phyloP scores from a whole-genome alignment of 2,888 invertebrate genomes.

The Cinara cedri region DNA sequence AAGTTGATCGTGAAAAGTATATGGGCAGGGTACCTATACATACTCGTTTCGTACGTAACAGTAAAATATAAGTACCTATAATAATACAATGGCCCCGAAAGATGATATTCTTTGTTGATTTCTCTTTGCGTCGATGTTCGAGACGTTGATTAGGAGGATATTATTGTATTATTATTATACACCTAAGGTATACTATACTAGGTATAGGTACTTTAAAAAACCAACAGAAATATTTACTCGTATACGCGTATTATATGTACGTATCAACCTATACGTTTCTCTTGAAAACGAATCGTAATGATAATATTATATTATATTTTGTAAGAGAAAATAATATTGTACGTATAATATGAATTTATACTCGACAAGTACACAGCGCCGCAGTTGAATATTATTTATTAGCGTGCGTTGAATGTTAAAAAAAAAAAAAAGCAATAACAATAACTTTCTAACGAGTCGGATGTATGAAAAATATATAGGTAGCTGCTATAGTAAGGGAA shows the following conservation, averaged over 20 bases:
- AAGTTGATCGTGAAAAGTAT: constrained; percentile 22
- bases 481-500: too few relatives aligned
- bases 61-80: background rate
- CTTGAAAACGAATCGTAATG: constrained; percentile 34
- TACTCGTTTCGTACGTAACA: constrained; percentile 16
- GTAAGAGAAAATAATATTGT: constrained; percentile 22
- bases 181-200: too few relatives aligned
- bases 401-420: constrained; percentile 18
- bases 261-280: constrained; percentile 41
- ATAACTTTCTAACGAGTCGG: constrained; percentile 38
- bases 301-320: constrained; percentile 1
- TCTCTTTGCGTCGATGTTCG: constrained; percentile 25
- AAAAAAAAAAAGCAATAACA: too few relatives aligned
- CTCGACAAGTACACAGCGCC: too few relatives aligned
- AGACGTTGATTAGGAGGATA: constrained; percentile 38
- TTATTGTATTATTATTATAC: background rate
- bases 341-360: background rate
- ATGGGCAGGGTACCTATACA: too few relatives aligned
- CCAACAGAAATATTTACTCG: too few relatives aligned
- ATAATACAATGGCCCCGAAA: constrained; percentile 8
- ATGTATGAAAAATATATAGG: background rate
- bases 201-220: too few relatives aligned
- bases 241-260: too few relatives aligned
- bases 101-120: constrained; percentile 20
- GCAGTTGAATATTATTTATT: constrained; percentile 23